These are phyloP conservation scores for Geopemphigus sp. DNA, from an alignment of 1,140 invertebrate species.

Conservation along the genomic window DNA sequence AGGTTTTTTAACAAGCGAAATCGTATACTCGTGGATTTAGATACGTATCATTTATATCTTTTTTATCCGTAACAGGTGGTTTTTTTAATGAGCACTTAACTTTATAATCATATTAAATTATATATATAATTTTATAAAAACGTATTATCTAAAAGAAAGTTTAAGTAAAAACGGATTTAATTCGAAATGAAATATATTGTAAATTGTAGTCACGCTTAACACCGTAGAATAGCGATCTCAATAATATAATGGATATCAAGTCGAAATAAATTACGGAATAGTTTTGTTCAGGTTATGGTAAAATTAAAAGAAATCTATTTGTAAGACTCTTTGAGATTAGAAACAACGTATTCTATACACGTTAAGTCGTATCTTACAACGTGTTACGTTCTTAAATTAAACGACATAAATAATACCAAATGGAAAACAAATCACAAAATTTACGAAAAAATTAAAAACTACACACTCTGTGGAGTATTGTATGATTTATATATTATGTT, in stretches of 20 bases:
- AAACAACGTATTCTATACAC: background rate
- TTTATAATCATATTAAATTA: no score
- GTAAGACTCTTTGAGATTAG: background rate
- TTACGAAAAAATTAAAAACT: no score
- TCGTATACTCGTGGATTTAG: background rate
- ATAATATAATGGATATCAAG: background rate
- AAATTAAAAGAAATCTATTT: background rate
- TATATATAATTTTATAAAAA: background rate
- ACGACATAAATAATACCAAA: no score
- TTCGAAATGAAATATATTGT: background rate
- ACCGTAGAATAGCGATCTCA: background rate
- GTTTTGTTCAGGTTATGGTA: background rate
- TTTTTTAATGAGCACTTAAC: no score
- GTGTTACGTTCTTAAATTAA: no score
- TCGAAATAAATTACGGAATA: background rate
- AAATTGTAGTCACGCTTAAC: background rate
- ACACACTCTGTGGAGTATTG: no score
- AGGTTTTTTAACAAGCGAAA: background rate
- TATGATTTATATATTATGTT: no score
- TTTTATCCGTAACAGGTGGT: no score
- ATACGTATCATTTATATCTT: background rate
- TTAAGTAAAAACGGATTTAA: background rate
- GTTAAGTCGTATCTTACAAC: background rate
- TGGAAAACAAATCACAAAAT: no score
- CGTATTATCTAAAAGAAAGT: background rate